phyloP scores from a whole-genome alignment of 2,797 vertebrate genomes.

The Rhadinocentrus ornatus region DNA sequence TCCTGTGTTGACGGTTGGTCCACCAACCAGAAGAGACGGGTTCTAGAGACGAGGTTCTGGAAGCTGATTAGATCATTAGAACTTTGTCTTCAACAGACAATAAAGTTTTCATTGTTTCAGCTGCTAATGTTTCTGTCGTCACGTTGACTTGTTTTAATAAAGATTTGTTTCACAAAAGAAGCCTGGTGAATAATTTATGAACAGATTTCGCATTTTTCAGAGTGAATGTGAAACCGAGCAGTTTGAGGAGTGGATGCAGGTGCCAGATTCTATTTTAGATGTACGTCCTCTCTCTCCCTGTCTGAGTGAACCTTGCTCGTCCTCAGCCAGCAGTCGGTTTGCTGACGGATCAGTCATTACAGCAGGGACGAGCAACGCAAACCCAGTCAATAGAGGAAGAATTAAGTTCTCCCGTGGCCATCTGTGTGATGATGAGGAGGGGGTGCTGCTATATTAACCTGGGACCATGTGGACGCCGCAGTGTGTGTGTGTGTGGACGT shows the following conservation, averaged over 20 bases:
- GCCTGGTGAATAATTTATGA: too few species aligned
- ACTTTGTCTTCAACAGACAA: too few species aligned
- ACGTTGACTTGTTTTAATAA: too few species aligned
- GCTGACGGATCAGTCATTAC: constrained; percentile 74
- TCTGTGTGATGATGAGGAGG: constrained; percentile 74
- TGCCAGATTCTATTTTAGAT: constrained; percentile 4
- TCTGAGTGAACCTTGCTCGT: constrained; percentile 35
- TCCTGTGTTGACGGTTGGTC: too few species aligned
- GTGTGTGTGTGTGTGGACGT: constrained; percentile 26
- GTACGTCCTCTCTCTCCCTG: constrained; percentile 4
- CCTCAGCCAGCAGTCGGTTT: constrained; percentile 60
- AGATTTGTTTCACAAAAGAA: too few species aligned
- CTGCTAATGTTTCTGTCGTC: too few species aligned
- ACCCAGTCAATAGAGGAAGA: constrained; percentile 78
- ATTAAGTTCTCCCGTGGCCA: constrained; percentile 79
- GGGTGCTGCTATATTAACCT: constrained; percentile 75
- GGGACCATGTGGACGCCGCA: constrained; percentile 49
- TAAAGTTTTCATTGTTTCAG: too few species aligned
- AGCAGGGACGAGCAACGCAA: constrained; percentile 64
- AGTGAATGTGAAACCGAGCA: too few species aligned
- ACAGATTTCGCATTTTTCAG: too few species aligned
- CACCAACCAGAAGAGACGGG: too few species aligned
- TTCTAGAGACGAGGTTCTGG: too few species aligned
- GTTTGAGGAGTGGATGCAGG: not conserved
- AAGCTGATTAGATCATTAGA: too few species aligned